phyloP scores from a whole-genome alignment of 2,797 vertebrate genomes.

The Lophotriccus pileatus region DNA sequence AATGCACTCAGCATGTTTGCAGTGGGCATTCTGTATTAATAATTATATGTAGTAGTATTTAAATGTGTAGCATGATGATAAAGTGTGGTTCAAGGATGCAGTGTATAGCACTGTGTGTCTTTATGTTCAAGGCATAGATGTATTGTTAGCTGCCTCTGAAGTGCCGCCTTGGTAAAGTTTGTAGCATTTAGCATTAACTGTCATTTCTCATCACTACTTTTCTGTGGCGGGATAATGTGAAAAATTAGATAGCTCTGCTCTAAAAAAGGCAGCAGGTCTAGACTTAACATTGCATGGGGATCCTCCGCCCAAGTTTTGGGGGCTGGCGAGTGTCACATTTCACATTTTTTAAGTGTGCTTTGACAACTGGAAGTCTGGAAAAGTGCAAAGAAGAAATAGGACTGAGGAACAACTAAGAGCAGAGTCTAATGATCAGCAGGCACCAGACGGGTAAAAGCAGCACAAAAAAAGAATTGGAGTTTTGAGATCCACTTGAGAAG shows the following conservation, averaged over 20 bases:
- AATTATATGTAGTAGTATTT: not conserved
- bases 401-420: not conserved
- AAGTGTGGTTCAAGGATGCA: not conserved
- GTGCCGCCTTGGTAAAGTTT: not conserved
- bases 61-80: not conserved
- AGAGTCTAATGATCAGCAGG: not conserved
- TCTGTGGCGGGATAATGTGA: not conserved
- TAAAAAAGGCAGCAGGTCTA: conserved; percentile 42
- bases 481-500: not conserved
- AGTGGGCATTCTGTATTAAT: not conserved
- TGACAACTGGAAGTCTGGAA: conserved; percentile 13
- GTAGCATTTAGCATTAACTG: not conserved
- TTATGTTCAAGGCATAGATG: not conserved
- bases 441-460: not conserved
- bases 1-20: conserved; percentile 27
- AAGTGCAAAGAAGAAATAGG: conserved; percentile 6
- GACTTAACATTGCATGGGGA: conserved; percentile 1
- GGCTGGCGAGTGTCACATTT: not conserved
- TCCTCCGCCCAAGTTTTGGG: not conserved
- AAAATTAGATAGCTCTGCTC: conserved; percentile 25
- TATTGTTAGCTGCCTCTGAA: not conserved
- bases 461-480: not conserved
- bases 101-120: not conserved
- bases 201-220: not conserved
- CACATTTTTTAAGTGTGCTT: conserved; percentile 21